These are phyloP conservation scores for Sesia apiformis DNA, from an alignment of 2,888 invertebrate species.

Conservation along the genomic window DNA sequence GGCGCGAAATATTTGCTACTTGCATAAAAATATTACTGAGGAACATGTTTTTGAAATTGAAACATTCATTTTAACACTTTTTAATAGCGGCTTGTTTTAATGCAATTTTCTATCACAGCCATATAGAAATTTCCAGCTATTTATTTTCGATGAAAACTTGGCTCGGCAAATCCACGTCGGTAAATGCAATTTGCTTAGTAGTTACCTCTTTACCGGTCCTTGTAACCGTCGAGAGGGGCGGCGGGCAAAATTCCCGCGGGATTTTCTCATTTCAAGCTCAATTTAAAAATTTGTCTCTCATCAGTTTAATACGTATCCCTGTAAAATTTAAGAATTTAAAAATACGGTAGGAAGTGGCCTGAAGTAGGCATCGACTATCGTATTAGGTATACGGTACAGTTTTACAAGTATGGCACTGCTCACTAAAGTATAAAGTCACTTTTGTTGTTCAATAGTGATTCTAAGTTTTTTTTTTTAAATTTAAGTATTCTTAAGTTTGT, in stretches of 20 bases:
- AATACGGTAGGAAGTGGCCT: neutral
- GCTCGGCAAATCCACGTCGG: slow-evolving; percentile 30
- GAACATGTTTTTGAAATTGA: slow-evolving; percentile 3
- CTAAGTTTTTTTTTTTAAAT: too few relatives aligned
- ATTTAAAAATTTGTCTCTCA: slow-evolving; percentile 27
- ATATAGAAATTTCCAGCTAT: neutral
- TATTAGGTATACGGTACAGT: too few relatives aligned
- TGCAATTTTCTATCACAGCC: slow-evolving; percentile 7
- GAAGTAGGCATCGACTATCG: too few relatives aligned
- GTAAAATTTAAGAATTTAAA: neutral
- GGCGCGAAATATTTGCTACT: slow-evolving; percentile 19
- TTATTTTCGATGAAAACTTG: slow-evolving; percentile 28
- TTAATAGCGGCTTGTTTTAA: slow-evolving; percentile 5
- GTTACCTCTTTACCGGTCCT: slow-evolving; percentile 47
- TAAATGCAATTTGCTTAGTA: slow-evolving; percentile 58
- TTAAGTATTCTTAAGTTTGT: too few relatives aligned
- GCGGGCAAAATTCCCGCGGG: slow-evolving; percentile 37
- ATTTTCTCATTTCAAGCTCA: slow-evolving; percentile 61
- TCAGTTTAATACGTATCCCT: neutral
- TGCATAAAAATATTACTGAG: slow-evolving; percentile 24
- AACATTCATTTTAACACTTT: slow-evolving; percentile 1
- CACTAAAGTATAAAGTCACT: too few relatives aligned
- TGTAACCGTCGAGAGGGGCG: slow-evolving; percentile 22
- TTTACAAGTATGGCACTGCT: too few relatives aligned
- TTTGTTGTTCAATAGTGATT: too few relatives aligned